Conservation (phyloP, 2,113 vertebrate species). For the Lethenteron camtschaticum region DNA sequence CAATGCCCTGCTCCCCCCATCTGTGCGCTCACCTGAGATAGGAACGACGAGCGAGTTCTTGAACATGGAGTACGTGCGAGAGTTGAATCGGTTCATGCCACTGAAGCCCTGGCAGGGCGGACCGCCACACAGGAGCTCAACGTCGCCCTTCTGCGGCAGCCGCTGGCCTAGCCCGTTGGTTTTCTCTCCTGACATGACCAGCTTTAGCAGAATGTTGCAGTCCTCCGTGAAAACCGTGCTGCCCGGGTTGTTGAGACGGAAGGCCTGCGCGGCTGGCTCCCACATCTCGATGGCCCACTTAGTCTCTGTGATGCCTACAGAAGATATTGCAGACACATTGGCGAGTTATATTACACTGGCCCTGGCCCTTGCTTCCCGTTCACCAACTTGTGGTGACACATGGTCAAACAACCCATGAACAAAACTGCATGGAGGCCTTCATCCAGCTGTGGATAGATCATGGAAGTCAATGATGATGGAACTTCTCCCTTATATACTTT, state of each 20-base stretch:
- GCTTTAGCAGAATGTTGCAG: conserved; percentile 67
- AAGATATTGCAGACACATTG: not conserved
- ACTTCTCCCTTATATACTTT: too few species aligned
- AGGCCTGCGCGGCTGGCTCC: conserved; percentile 83
- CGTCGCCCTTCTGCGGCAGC: conserved; percentile 74
- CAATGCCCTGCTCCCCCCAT: not conserved
- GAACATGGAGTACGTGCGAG: conserved; percentile 86
- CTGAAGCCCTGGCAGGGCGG: conserved; percentile 93
- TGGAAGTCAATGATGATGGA: too few species aligned
- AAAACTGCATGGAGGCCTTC: too few species aligned
- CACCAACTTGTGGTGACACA: too few species aligned
- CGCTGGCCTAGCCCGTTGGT: conserved; percentile 59
- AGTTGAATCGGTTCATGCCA: conserved; percentile 97
- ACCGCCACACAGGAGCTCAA: conserved; percentile 80
- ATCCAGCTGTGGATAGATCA: too few species aligned
- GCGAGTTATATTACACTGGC: too few species aligned
- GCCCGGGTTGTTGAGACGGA: conserved; percentile 67
- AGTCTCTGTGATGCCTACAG: conserved; percentile 35
- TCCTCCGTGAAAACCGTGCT: conserved; percentile 87
- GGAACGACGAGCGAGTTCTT: conserved; percentile 93
- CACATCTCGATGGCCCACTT: conserved; percentile 95
- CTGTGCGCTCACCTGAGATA: conserved; percentile 47
- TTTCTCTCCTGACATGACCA: conserved; percentile 74
- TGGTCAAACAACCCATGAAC: too few species aligned
- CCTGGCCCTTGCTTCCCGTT: too few species aligned